Base-by-base conservation (phyloP, 23 tunicate genomes). In the Oikopleura dioica region DNA sequence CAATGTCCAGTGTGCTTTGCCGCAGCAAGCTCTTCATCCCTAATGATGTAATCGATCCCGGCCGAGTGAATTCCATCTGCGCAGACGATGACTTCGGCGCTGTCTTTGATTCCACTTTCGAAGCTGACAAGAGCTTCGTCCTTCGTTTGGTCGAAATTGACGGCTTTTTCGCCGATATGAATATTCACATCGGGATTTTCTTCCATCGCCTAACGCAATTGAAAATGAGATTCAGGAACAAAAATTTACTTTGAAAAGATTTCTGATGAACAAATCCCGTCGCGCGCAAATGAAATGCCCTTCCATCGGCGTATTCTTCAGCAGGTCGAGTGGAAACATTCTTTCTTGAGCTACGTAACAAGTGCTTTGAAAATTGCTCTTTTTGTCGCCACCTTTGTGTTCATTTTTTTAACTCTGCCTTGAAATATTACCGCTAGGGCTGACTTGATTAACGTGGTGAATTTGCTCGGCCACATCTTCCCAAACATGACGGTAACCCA, bases 11-110 rank as follows among this genome's bases (percentile, higher is more conserved):
- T 63, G 33, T 23, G 72, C 33, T 28, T 28, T 24, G 72, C 30
- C 26, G 29, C 72, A 2, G 33, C 72, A 24, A 63, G 2, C 21
- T 9, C 16, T 63, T 63, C 72, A 28, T 63, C 72, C 29, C 5
- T 16, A 24, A 63, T 63, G 5, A 63, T 28, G 26, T 63, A 63
- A 63, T 63, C 72, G 16, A 2, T 23, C 32, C 72, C 72, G 29
- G 2, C 33, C 16, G 72, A 63, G 26, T 63, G 72, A 16, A 63
- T 63, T 63, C 72, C 72, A 28, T 63, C 72, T 12, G 72, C 72
- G 72, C 72, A 63, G 26, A 63, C 72, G 30, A 63, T 28, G 30
- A 63, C 29, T 12, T 63, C 72, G 2, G 72, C 72, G 4, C 5
- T 21, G 72, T 63, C 72, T 21, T 2, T 2, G 2, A 21, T 4